These are phyloP conservation scores for Potamilus streckersoni DNA, from an alignment of 1,140 invertebrate species.

Conservation along the genomic window DNA sequence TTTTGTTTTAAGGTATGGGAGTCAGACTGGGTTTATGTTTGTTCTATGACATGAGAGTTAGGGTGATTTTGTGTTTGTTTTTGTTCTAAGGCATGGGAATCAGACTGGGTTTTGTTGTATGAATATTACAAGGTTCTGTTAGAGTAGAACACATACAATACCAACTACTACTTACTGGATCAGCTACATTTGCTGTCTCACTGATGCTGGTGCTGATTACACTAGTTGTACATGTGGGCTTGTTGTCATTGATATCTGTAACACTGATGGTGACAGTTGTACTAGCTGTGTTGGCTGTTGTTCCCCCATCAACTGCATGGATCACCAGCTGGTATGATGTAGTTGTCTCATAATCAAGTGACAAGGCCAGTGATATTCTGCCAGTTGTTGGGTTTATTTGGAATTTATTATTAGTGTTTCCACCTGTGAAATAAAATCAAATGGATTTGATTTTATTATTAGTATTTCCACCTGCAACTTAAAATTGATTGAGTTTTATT, in stretches of 20 bases:
- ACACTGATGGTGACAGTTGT: constrained; percentile 34
- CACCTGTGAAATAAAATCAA: constrained; percentile 18
- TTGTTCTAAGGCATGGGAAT: no score
- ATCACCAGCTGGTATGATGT: constrained; percentile 25
- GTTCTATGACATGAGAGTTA: no score
- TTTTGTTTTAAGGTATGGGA: no score
- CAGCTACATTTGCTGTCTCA: no score
- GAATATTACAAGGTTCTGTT: no score
- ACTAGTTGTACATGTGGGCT: constrained; percentile 31
- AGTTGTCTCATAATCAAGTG: constrained; percentile 26
- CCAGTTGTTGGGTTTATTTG: constrained; percentile 29
- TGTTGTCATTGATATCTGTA: constrained; percentile 46
- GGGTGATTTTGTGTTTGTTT: no score
- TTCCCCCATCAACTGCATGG: constrained; percentile 39
- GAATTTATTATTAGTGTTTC: constrained; percentile 34
- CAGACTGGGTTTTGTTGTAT: no score
- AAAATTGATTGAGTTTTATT: not conserved
- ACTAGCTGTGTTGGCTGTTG: constrained; percentile 6
- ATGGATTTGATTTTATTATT: constrained; percentile 5
- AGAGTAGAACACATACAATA: no score
- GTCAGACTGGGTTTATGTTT: no score
- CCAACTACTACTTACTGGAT: no score
- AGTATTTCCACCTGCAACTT: constrained; percentile 20
- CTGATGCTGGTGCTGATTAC: not conserved
- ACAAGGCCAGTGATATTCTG: constrained; percentile 18